Percentiles rank a stretch among this genome's conserved stretches.
phyloP scores from a whole-genome alignment of 2,113 vertebrate genomes.

The Trichechus manatus region DNA sequence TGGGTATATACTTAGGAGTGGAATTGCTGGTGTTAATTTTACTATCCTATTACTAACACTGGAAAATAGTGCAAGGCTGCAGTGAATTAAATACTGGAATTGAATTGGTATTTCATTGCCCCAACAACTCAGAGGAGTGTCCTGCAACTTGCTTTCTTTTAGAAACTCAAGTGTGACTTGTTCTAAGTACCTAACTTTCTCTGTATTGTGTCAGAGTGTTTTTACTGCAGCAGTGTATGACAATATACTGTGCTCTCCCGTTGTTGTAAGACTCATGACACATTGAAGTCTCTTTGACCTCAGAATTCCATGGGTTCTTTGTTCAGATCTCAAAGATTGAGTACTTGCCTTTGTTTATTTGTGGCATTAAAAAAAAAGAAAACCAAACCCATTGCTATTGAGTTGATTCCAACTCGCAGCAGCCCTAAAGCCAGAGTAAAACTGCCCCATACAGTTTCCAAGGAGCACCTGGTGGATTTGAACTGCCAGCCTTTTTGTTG shows the following conservation, averaged over 20 bases:
- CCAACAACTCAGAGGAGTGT: neutral
- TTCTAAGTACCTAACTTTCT: neutral
- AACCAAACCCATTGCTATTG: too few species aligned
- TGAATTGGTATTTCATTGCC: neutral
- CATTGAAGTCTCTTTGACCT: neutral
- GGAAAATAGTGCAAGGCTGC: neutral
- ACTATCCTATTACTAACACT: neutral
- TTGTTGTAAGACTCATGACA: neutral
- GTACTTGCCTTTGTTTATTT: neutral
- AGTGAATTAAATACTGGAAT: neutral
- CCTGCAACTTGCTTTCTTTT: neutral
- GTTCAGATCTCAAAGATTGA: neutral
- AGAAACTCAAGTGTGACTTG: neutral
- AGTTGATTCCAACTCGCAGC: too few species aligned
- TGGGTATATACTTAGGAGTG: neutral
- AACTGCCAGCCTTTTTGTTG: too few species aligned
- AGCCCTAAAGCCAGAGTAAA: too few species aligned
- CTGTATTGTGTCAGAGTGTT: neutral
- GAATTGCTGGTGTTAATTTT: neutral
- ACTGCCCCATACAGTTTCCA: too few species aligned
- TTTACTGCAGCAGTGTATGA: accelerated
- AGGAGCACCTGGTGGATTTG: too few species aligned
- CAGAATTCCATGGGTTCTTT: neutral
- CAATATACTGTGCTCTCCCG: accelerated
- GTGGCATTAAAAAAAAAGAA: neutral